Evolutionary conservation across 2,888 invertebrate genomes (phyloP), one percentile per base, ranked within the genome.

Genomic region (Melieria omissa): DNA sequence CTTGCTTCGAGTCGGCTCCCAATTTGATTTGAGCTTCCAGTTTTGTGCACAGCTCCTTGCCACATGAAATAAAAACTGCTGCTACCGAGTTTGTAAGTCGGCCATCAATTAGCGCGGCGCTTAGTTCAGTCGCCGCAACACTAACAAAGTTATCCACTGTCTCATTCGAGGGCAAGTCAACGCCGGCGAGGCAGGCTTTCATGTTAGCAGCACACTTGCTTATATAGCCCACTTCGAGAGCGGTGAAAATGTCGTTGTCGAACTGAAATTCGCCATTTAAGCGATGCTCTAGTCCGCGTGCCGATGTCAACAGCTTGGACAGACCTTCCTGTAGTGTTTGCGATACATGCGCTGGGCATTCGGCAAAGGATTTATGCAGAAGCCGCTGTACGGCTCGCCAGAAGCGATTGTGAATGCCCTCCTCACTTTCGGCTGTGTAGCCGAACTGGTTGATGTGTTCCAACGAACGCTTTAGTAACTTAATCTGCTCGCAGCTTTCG

Each of bases 81-180:
- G 84, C 82, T 47, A 87, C 81, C 3, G 84, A 71, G 41, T 79
- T 80, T 7, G 93, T 93, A 61, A 98, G 88, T 75, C 92, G 90
- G 78, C 91, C 91, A 85, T 98, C 97, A 10, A 96, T 93, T 68
- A 95, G 88, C 0, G 96, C 94, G 7, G 96, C 92, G 84, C 94
- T 95, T 71, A 97, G 83, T 82, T 97, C 96, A 80, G 81, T 79
- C 3, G 84, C 80, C 3, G 86, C 84, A 5, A 85, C 80, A 0
- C 82, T 78, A 67, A 87, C 83, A 12, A 86, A 84, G 66, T 80
- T 81, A 65, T 87, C 87, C 41, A 87, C 82, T 0, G 84, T 83
- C 72, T 87, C 87, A 54, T 83, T 84, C 44, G 84, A 84, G 0
- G 86, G 85, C 41, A 82, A 76, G 76, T 86, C 86, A 0, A 83